A percentile compares a stretch with the other conserved stretches of the same genome.
Evolutionary conservation across 2,113 vertebrate species (phyloP).

Genomic region (Corynorhinus townsendii): DNA sequence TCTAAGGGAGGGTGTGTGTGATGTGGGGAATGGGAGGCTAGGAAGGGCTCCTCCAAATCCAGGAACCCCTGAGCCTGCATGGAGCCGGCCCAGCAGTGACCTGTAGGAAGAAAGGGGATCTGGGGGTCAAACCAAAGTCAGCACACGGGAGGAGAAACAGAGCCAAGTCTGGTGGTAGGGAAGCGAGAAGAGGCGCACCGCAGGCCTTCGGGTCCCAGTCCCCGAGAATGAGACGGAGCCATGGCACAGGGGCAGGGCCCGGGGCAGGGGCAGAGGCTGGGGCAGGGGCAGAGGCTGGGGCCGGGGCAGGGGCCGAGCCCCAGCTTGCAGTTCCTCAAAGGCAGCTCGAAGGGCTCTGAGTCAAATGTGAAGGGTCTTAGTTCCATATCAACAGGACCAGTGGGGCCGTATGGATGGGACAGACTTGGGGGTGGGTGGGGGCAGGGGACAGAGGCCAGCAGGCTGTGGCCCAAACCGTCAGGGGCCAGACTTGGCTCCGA

Average conservation of each 20-base stretch:
- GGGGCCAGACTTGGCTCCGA: background rate
- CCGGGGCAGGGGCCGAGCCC: fast-evolving
- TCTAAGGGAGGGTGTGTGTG: background rate
- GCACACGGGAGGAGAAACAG: background rate
- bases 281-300: too few relatives aligned
- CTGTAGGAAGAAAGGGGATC: background rate
- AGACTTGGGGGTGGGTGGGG: background rate
- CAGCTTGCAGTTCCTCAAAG: too few relatives aligned
- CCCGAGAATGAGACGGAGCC: too few relatives aligned
- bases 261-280: too few relatives aligned
- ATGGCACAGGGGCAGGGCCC: too few relatives aligned
- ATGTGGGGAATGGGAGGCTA: background rate
- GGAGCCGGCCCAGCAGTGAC: background rate
- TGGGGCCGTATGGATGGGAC: background rate
- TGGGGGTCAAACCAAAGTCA: background rate
- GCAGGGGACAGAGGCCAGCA: background rate
- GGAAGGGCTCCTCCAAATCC: background rate
- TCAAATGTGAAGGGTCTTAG: background rate
- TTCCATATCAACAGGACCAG: background rate
- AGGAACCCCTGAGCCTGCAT: background rate
- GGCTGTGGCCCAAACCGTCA: background rate
- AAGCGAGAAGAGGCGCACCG: too few relatives aligned
- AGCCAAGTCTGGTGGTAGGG: too few relatives aligned
- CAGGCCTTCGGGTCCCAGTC: too few relatives aligned
- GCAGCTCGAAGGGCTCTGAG: background rate